Evolutionary conservation across 2,113 vertebrate genomes (phyloP), one percentile per base, ranked within the genome.

Genomic region (Steatornis caripensis): DNA sequence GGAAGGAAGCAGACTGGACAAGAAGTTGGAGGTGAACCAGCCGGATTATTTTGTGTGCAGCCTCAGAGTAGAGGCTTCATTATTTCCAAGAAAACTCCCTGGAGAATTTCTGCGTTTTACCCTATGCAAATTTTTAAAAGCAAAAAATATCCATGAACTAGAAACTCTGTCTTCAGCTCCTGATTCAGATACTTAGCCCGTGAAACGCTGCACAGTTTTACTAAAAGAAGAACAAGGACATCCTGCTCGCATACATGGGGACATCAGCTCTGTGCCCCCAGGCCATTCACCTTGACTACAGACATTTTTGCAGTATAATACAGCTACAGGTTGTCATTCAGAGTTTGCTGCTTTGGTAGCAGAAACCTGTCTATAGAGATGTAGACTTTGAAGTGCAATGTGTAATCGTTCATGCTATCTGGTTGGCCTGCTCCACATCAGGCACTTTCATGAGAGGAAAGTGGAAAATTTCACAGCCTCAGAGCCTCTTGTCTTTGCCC

Each of bases 211-310:
- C 13, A 8, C 2, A 6, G 11, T 3, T 62, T 62, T 39, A 21
- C 2, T 22, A 11, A 68, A 55, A 65, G 26, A 53, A 39, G 22
- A 66, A 2, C 8, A 5, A 1, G 6, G 6, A 6, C 15, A 48
- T 23, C 11, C 12, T 49, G 32, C 43, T 68, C 2, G 9, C 5
- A 3, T 6, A 30, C 24, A 8, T 2, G 17, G 68, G 43, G 36
- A 49, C 54, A 43, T 18, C 39, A 68, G 16, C n/a, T 91, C 11
- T 68, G 8, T 30, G 27, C 11, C 34, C 21, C 37, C 29, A 53
- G 21, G 27, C 13, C 18, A 1, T 13, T 75, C n/a, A 26, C 20
- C 30, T 55, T 53, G 4, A 23, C 15, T 15, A 4, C 0, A 4
- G 30, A 55, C 27, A 36, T 6, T 15, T 74, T 24, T 53, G 12